Evolutionary conservation across 2,888 invertebrate genomes (phyloP).

Genomic region (Deilephila porcellus): DNA sequence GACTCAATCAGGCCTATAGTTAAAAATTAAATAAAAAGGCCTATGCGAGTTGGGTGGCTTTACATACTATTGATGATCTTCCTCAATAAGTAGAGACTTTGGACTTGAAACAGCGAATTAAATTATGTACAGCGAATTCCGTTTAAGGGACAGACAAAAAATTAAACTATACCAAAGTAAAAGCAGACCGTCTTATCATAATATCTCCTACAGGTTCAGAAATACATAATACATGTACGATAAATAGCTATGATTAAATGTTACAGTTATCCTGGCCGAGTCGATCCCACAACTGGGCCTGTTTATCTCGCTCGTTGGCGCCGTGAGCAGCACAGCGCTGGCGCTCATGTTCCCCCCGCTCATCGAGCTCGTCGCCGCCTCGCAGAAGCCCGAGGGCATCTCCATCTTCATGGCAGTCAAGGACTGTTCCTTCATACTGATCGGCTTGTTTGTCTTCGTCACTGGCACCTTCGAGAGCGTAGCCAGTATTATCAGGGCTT

Average conservation of each 20-base stretch:
- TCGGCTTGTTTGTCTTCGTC: conserved; percentile 88
- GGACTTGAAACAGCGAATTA: too few species aligned
- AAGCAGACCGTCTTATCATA: too few species aligned
- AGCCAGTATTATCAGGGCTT: conserved; percentile 83
- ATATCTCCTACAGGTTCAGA: too few species aligned
- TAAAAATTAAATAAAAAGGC: too few species aligned
- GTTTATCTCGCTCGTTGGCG: conserved; percentile 96
- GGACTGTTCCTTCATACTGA: conserved; percentile 86
- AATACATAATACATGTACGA: too few species aligned
- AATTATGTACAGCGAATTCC: too few species aligned
- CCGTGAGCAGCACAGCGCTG: conserved; percentile 93
- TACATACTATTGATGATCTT: too few species aligned
- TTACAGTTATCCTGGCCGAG: conserved; percentile 92
- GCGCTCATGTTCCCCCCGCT: conserved; percentile 95
- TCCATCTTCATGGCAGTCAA: conserved; percentile 80
- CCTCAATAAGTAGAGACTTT: too few species aligned
- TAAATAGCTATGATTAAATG: not conserved
- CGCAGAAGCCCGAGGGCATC: conserved; percentile 84
- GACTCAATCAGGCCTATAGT: too few species aligned
- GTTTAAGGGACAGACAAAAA: too few species aligned
- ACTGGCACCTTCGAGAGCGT: conserved; percentile 92
- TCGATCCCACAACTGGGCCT: conserved; percentile 93
- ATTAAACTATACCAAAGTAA: too few species aligned
- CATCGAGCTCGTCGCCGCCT: conserved; percentile 90
- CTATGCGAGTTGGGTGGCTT: too few species aligned